Conservation (phyloP, 37 sponge, comb jelly and placozoan genomes). For the Petrosia ficiformis region DNA sequence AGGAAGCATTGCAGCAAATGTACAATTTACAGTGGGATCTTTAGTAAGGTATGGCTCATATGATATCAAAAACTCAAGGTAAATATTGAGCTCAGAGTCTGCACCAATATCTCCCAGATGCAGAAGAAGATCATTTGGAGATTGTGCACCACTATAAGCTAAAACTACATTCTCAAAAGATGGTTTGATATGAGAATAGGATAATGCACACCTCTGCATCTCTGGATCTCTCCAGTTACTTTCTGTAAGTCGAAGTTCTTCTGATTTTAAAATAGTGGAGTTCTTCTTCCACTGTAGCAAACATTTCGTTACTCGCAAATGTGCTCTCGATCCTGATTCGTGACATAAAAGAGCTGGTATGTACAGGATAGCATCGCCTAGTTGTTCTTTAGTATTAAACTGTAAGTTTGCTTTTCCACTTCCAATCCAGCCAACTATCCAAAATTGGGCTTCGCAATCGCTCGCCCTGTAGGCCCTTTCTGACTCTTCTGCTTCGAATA, state of each 20-base stretch:
- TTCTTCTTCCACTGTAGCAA: not conserved
- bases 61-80: slow-evolving; percentile 24
- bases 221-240: not conserved
- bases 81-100: too few species aligned
- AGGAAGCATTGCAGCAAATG: too few species aligned
- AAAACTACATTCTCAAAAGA: not conserved
- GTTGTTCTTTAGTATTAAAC: slow-evolving; percentile 8
- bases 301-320: slow-evolving; percentile 36
- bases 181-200: slow-evolving; percentile 12
- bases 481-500: not conserved
- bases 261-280: not conserved
- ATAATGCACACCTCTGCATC: not conserved
- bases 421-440: slow-evolving; percentile 16
- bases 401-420: slow-evolving; percentile 13
- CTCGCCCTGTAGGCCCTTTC: not conserved
- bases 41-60: too few species aligned
- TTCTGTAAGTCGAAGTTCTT: not conserved
- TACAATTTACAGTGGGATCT: too few species aligned
- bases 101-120: too few species aligned
- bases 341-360: slow-evolving; percentile 28
- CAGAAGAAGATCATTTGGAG: slow-evolving; percentile 32
- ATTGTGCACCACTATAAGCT: slow-evolving; percentile 8
- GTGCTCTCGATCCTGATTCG: slow-evolving; percentile 1
- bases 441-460: not conserved
- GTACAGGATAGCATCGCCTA: slow-evolving; percentile 13